Conservation (phyloP, 2,113 vertebrate genomes). For the Leiothrix lutea region DNA sequence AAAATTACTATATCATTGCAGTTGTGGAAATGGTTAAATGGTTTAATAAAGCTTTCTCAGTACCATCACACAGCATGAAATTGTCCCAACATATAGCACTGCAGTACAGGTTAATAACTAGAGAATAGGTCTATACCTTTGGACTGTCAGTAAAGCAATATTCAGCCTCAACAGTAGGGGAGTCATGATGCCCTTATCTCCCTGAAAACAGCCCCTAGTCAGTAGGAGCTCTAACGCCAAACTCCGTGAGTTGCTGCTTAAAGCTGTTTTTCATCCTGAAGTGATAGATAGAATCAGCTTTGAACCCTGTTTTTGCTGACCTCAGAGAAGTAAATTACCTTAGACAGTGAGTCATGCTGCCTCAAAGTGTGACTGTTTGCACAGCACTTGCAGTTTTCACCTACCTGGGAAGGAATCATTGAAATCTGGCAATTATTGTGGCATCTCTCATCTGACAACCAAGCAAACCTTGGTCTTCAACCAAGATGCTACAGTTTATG, state of each 20-base stretch:
- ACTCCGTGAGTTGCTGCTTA: background rate
- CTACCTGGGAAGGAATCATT: background rate
- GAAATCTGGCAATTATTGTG: background rate
- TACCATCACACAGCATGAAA: background rate
- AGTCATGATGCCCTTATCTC: slow-evolving; percentile 10
- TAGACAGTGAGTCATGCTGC: too few relatives aligned
- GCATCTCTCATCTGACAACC: background rate
- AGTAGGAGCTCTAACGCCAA: background rate
- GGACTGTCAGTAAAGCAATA: background rate
- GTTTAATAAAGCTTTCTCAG: background rate
- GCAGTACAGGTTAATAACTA: background rate
- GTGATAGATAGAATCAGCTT: slow-evolving; percentile 13
- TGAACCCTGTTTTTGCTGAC: slow-evolving; percentile 33
- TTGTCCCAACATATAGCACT: background rate
- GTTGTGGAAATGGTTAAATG: background rate
- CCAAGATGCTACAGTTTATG: background rate
- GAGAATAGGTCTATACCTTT: background rate
- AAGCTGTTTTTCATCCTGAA: background rate
- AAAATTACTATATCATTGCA: background rate
- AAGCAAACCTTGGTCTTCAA: background rate
- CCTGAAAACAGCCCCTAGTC: background rate
- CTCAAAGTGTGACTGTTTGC: too few relatives aligned
- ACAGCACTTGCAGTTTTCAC: background rate
- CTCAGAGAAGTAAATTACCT: slow-evolving; percentile 15
- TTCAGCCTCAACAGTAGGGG: background rate